phyloP scores from a whole-genome alignment of 2,888 invertebrate species.

The Sesia bembeciformis region DNA sequence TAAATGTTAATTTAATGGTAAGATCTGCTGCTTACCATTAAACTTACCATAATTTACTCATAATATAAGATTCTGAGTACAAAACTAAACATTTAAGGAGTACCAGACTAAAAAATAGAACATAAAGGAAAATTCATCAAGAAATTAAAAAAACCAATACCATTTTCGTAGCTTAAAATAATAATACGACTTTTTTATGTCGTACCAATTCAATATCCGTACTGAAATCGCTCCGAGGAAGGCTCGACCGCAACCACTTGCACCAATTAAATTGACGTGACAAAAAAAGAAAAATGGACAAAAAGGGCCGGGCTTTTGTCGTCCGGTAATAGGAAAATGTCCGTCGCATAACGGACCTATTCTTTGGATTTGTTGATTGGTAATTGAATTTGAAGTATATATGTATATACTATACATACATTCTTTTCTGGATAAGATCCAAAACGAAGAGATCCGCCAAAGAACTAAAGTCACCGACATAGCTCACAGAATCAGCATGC shows the following conservation, averaged over 20 bases:
- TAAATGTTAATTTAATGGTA: too few relatives aligned
- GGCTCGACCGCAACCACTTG: constrained; percentile 7
- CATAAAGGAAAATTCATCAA: neutral
- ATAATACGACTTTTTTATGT: constrained; percentile 2
- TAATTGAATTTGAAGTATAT: too few relatives aligned
- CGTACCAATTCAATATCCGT: constrained; percentile 7
- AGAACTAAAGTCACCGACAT: too few relatives aligned
- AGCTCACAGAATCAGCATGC: too few relatives aligned
- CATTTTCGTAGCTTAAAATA: neutral
- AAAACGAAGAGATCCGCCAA: too few relatives aligned
- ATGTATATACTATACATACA: too few relatives aligned
- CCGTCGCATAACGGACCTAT: constrained; percentile 2
- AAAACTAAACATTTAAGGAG: too few relatives aligned
- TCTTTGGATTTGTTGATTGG: too few relatives aligned
- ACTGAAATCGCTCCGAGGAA: constrained; percentile 5
- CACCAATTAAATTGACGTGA: constrained; percentile 11
- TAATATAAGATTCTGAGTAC: too few relatives aligned
- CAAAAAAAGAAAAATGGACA: constrained; percentile 4
- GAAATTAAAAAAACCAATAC: neutral
- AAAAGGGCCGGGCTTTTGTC: constrained; percentile 8
- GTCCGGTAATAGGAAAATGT: constrained; percentile 9
- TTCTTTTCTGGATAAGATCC: too few relatives aligned
- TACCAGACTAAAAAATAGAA: neutral
- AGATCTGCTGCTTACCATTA: too few relatives aligned
- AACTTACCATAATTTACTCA: too few relatives aligned